These are phyloP conservation scores for Chlorospingus semifuscus DNA, from an alignment of 2,797 vertebrate species.

Conservation along the genomic window DNA sequence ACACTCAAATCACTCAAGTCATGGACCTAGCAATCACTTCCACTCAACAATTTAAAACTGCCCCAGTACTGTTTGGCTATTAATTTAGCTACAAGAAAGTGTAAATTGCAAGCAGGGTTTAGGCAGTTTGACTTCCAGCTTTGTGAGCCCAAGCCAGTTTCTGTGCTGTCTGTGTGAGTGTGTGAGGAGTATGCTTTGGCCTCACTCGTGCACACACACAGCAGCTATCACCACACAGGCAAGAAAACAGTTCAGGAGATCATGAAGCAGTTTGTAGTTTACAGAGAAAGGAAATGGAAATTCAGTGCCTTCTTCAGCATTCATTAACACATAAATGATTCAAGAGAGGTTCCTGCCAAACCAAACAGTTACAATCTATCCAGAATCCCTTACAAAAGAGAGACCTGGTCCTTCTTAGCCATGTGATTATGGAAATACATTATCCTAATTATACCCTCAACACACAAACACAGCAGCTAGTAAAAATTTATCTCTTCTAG, in stretches of 20 bases:
- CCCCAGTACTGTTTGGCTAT: not conserved
- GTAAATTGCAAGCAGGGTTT: not conserved
- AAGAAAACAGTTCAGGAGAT: not conserved
- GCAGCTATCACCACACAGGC: not conserved
- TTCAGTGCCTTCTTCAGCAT: not conserved
- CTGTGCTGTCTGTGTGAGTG: rapidly evolving
- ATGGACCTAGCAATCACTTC: not conserved
- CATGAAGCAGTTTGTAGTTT: not conserved
- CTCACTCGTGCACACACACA: not conserved
- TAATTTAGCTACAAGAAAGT: not conserved
- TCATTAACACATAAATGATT: constrained; percentile 7
- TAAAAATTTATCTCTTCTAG: not conserved
- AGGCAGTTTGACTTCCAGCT: not conserved
- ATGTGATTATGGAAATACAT: not conserved
- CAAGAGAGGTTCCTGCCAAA: not conserved
- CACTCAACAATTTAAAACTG: not conserved
- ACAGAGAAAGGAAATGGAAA: constrained; percentile 15
- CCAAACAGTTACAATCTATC: not conserved
- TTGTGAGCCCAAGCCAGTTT: not conserved
- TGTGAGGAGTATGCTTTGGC: not conserved
- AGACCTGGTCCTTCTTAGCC: not conserved
- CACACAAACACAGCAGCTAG: not conserved
- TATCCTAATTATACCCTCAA: not conserved
- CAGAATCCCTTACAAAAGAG: constrained; percentile 6
- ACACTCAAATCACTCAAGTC: not conserved